These are phyloP conservation scores for Mustela nigripes DNA, from an alignment of 2,113 vertebrate genomes.

Conservation along the genomic window DNA sequence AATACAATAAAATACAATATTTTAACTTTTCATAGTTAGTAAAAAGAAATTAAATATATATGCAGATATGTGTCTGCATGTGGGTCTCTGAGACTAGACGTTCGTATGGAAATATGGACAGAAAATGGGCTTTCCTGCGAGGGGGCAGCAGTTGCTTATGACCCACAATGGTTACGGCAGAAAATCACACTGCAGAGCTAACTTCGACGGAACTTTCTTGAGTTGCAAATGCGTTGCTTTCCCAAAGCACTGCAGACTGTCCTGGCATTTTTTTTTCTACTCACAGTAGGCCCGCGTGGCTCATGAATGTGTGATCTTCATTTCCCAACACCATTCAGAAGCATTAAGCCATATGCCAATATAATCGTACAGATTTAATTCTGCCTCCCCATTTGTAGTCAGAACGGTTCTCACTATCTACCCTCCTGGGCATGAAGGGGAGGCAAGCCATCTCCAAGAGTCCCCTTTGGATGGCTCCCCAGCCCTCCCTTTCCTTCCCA, in stretches of 20 bases:
- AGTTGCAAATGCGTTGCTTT: not conserved
- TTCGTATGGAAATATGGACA: not conserved
- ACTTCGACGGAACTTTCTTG: not conserved
- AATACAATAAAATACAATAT: too few species aligned
- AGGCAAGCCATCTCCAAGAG: not conserved
- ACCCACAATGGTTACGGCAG: fast-evolving
- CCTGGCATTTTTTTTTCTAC: not conserved
- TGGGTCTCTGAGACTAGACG: not conserved
- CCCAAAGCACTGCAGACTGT: not conserved
- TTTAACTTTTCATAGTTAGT: not conserved
- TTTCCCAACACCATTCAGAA: not conserved
- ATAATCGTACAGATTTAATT: not conserved
- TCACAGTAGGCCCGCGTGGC: not conserved
- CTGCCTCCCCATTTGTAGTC: not conserved
- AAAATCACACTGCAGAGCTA: not conserved
- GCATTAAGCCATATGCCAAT: not conserved
- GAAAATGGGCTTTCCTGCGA: not conserved
- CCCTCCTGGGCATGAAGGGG: not conserved
- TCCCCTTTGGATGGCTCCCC: not conserved
- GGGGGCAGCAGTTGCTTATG: fast-evolving
- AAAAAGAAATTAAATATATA: not conserved
- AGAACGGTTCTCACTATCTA: fast-evolving
- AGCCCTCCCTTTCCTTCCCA: not conserved
- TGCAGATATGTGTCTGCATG: not conserved
- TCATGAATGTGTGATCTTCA: not conserved